A percentile compares a stretch with the other conserved stretches of the same genome.
Evolutionary conservation across 2,888 invertebrate genomes (phyloP).

Genomic region (Melolontha melolontha): DNA sequence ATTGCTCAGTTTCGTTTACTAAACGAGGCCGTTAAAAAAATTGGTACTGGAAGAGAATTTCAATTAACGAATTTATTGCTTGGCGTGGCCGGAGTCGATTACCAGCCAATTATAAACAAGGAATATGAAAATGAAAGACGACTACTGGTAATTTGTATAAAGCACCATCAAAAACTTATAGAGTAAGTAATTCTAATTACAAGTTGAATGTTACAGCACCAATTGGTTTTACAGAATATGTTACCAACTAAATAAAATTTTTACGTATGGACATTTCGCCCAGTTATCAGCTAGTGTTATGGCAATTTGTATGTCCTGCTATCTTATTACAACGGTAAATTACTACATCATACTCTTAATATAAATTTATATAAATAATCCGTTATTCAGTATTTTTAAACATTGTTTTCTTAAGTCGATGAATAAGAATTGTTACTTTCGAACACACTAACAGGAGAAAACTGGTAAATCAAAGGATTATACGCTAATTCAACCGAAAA

Average conservation of each 20-base stretch:
- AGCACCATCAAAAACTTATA: conserved; percentile 48
- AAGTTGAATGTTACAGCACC: not conserved
- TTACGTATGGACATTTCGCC: conserved; percentile 45
- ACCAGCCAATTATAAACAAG: conserved; percentile 6
- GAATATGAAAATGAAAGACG: conserved; percentile 28
- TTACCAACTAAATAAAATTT: conserved; percentile 45
- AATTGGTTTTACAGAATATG: conserved; percentile 41
- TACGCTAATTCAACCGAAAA: no score
- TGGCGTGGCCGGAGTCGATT: conserved; percentile 30
- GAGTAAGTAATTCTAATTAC: conserved; percentile 25
- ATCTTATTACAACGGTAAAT: conserved; percentile 44
- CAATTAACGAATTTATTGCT: conserved; percentile 35
- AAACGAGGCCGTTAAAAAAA: conserved; percentile 39
- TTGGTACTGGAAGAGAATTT: conserved; percentile 39
- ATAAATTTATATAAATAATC: no score
- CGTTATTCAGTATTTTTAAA: no score
- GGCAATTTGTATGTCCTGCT: conserved; percentile 49
- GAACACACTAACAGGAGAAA: no score
- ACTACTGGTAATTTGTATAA: conserved; percentile 45
- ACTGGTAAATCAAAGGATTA: no score
- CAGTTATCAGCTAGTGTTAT: conserved; percentile 48
- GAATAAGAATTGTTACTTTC: no score
- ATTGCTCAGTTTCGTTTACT: conserved; percentile 47
- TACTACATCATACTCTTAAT: not conserved
- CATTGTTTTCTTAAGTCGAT: no score